Conservation (phyloP, 2,113 vertebrate genomes). For the Sceloporus tristichus region DNA sequence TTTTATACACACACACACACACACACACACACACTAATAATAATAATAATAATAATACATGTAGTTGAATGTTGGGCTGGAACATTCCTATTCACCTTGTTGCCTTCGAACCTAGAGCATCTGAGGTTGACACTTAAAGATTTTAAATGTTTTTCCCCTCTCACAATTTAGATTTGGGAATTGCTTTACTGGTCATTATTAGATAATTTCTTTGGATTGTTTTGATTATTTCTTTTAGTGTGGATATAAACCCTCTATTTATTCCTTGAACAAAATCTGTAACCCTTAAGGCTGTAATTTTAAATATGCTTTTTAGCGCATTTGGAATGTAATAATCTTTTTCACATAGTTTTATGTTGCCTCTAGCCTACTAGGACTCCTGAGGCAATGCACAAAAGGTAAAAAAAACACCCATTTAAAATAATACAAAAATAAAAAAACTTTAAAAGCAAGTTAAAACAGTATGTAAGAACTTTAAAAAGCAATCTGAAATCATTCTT, state of each 20-base stretch:
- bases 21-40: no score
- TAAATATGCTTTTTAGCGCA: no score
- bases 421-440: no score
- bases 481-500: no score
- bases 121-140: not conserved
- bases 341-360: no score
- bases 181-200: slow-evolving; percentile 57
- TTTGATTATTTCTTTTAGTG: slow-evolving; percentile 64
- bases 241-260: slow-evolving; percentile 64
- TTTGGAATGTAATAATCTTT: not conserved
- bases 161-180: slow-evolving; percentile 70
- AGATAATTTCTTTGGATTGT: slow-evolving; percentile 63
- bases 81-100: not conserved
- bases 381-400: no score
- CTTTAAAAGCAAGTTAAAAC: no score
- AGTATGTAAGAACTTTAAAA: no score
- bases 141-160: slow-evolving; percentile 50
- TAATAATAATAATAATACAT: not conserved
- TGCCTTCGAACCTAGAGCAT: not conserved
- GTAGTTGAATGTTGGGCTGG: not conserved
- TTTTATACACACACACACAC: no score
- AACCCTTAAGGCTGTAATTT: not conserved
- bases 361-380: no score
- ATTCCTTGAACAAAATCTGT: slow-evolving; percentile 12
- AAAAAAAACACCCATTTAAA: no score